Percentiles rank a stretch among this genome's conserved stretches.
Evolutionary conservation across 2,797 vertebrate genomes (phyloP).

Genomic region (Acrossocheilus fasciatus): DNA sequence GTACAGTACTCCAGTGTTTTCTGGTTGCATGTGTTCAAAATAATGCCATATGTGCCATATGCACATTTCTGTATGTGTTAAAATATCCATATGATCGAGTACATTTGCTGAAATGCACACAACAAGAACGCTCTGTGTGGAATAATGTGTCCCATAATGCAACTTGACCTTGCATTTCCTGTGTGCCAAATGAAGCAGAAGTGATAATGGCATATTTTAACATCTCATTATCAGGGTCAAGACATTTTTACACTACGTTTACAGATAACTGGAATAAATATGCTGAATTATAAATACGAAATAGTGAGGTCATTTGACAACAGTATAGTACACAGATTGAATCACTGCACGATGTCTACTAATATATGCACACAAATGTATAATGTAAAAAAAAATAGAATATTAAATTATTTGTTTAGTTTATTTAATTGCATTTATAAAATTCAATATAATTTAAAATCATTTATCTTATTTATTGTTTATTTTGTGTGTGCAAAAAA

Average conservation of each 20-base stretch:
- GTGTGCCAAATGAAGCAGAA: not conserved
- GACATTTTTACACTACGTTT: not conserved
- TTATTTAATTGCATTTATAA: not conserved
- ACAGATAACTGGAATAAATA: not conserved
- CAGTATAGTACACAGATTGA: not conserved
- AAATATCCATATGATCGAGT: not conserved
- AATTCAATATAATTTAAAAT: too few relatives aligned
- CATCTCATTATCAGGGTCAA: not conserved
- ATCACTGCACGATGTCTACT: not conserved
- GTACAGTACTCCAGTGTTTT: not conserved
- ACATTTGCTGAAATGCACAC: not conserved
- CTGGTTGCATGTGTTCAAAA: too few relatives aligned
- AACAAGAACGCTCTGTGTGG: not conserved
- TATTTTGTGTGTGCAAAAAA: too few relatives aligned
- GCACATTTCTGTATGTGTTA: not conserved
- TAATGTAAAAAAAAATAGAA: too few relatives aligned
- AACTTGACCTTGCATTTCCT: not conserved
- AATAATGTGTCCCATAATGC: not conserved
- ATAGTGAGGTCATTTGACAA: not conserved
- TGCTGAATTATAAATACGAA: not conserved
- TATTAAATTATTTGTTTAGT: too few relatives aligned
- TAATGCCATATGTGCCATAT: not conserved
- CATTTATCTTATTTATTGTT: not conserved
- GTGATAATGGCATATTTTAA: not conserved
- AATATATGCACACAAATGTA: not conserved